Evolutionary conservation across 2,888 invertebrate genomes (phyloP), one percentile per base, ranked within the genome.

Genomic region (Megalurothrips usitatus): DNA sequence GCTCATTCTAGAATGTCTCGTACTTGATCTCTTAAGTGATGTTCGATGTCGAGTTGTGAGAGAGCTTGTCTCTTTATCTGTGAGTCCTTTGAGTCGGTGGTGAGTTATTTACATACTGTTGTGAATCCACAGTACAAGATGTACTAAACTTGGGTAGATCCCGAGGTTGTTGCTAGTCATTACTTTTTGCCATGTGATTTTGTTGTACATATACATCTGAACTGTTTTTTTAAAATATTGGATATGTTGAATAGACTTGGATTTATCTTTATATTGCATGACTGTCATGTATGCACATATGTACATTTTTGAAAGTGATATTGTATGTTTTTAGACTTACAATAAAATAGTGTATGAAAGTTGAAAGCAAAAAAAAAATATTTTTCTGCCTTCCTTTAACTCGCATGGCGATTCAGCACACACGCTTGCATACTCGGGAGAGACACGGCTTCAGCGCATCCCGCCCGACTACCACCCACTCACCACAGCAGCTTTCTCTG

Each of bases 301-400:
- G 68, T 75, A 75, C 68, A 75, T 75, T 75, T 23, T 0, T 11
- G 23, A 75, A 75, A 75, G 68, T 75, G 68, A 75, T 75, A 75
- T 43, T 75, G 68, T 75, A 75, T 26, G 68, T 75, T 23, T 26
- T 26, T 75, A 75, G 68, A 75, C 68, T 75, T 75, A 75, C 68
- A 75, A 75, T 75, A 75, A 75, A 75, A 75, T 75, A 75, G 68
- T 75, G 58, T 58, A 58, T 58, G 68, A 26, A 75, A 12, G 68
- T 75, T 68, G 8, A 23, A 75, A 43, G 6, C 2, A 6, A 43
- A 43, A 43, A 43, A 43, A 43, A 43, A 26, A 26, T 23, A 26
- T 75, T 75, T 75, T 26, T 75, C 58, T 58, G 58, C 58, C 34
- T 43, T 19, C 58, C 58, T 58, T 58, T 58, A 58, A 58, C 58